Conservation (phyloP, 2,888 invertebrate species). For the Hirtodrosophila alboralis region DNA sequence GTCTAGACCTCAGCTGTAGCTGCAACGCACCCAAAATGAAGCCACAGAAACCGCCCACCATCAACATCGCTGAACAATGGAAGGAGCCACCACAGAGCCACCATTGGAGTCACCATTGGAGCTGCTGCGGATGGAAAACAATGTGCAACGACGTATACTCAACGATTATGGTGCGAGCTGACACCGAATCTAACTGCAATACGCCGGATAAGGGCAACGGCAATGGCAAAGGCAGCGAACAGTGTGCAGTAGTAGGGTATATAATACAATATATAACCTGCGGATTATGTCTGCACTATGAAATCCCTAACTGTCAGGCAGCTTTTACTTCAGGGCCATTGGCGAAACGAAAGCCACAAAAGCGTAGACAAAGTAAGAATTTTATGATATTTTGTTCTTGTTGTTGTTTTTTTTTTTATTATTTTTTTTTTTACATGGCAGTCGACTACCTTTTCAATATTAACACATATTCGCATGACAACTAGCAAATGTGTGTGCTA, state of each 20-base stretch:
- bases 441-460: constrained; percentile 11
- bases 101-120: constrained; percentile 1
- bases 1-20: constrained; percentile 8
- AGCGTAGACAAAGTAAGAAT: constrained; percentile 28
- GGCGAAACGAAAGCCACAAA: constrained; percentile 52
- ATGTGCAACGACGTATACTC: constrained; percentile 47
- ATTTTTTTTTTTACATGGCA: constrained; percentile 15
- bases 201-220: too few relatives aligned
- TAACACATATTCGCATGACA: constrained; percentile 9
- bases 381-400: constrained; percentile 15
- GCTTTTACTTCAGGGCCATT: constrained; percentile 41
- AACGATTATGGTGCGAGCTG: constrained; percentile 55
- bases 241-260: constrained; percentile 8
- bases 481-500: too few relatives aligned
- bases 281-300: constrained; percentile 66
- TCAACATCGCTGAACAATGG: too few relatives aligned
- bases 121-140: constrained; percentile 21
- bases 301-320: constrained; percentile 63
- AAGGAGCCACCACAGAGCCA: constrained; percentile 1
- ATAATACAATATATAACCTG: constrained; percentile 42
- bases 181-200: constrained; percentile 36
- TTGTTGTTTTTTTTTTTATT: too few relatives aligned
- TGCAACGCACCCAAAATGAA: constrained; percentile 11
- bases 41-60: constrained; percentile 16
- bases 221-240: constrained; percentile 5